Conservation (phyloP, 2,113 vertebrate genomes). For the Uria lomvia region DNA sequence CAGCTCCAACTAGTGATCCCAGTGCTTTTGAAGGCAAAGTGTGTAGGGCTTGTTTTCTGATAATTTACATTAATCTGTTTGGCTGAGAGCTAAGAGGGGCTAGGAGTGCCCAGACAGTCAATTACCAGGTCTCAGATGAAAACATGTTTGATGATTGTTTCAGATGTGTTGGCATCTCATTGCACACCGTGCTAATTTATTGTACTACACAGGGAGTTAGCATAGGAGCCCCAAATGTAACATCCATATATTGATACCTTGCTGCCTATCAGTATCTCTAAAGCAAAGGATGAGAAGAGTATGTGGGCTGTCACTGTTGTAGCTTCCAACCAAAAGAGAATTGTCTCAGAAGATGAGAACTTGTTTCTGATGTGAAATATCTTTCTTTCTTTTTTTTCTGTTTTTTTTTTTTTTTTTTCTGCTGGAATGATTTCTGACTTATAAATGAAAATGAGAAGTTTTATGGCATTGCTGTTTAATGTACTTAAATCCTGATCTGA, state of each 20-base stretch:
- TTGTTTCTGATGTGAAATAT: neutral
- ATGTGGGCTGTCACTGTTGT: neutral
- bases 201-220: neutral
- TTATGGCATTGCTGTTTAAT: constrained; percentile 33
- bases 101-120: neutral
- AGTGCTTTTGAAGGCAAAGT: neutral
- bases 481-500: constrained; percentile 24
- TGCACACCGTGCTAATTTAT: rapidly evolving
- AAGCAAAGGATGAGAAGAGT: neutral
- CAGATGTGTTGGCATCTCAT: neutral
- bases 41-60: neutral
- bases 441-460: constrained; percentile 22
- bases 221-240: neutral
- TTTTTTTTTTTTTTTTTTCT: neutral
- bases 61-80: neutral
- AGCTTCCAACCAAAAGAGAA: neutral
- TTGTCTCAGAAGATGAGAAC: neutral
- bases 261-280: neutral
- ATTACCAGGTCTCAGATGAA: neutral
- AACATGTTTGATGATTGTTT: neutral
- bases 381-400: neutral
- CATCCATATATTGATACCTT: neutral
- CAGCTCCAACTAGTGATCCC: neutral
- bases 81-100: neutral
- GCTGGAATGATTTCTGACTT: neutral